These are phyloP conservation scores for Aleiodes sp. DNA, from an alignment of 1,140 invertebrate species.

Conservation along the genomic window DNA sequence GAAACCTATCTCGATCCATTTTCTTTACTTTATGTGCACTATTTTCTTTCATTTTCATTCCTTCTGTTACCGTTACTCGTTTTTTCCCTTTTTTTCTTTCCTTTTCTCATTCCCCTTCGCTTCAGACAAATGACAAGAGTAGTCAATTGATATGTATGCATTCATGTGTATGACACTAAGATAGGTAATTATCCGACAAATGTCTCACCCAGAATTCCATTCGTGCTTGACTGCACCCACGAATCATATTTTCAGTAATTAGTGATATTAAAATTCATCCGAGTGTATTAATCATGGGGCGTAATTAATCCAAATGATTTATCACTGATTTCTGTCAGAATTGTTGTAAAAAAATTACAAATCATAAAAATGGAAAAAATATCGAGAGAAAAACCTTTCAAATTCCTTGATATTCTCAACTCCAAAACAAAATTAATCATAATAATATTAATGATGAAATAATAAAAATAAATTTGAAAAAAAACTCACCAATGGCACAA, in stretches of 20 bases:
- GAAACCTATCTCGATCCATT: neutral
- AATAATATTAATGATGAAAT: neutral
- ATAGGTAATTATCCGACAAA: conserved; percentile 20
- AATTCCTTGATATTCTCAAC: neutral
- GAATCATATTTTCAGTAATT: conserved; percentile 1
- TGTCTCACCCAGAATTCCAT: conserved; percentile 26
- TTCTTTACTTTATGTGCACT: conserved; percentile 1
- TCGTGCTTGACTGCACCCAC: conserved; percentile 18
- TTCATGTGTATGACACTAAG: conserved; percentile 5
- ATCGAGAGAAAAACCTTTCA: neutral
- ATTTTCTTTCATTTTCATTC: neutral
- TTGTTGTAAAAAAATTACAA: no score
- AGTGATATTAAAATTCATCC: neutral
- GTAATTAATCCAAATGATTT: no score
- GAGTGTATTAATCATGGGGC: no score
- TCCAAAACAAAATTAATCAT: conserved; percentile 6
- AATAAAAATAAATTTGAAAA: conserved; percentile 20
- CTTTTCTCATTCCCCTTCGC: neutral
- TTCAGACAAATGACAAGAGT: neutral
- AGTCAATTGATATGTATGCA: neutral
- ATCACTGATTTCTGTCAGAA: no score
- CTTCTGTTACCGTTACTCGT: no score
- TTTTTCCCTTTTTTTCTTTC: conserved; percentile 2
- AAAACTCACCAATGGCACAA: conserved; percentile 53
- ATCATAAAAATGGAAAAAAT: neutral